Percentiles rank a stretch among this genome's conserved stretches.
phyloP scores from a whole-genome alignment of 2,113 vertebrate genomes.

The Trochalopteron elliotii region DNA sequence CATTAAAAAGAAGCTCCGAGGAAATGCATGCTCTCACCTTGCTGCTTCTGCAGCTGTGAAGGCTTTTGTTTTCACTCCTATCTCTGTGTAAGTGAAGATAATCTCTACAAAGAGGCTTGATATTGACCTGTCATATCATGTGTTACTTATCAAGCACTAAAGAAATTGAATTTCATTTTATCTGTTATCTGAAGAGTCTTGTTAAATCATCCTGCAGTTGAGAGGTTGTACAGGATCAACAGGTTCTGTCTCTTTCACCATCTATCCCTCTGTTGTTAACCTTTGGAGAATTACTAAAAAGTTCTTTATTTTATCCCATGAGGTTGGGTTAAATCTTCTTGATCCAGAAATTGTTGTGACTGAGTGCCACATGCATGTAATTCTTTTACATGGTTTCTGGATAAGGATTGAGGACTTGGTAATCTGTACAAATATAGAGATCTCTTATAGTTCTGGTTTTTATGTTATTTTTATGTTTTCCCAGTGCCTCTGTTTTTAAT shows the following conservation, averaged over 20 bases:
- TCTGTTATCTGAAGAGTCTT: constrained; percentile 45
- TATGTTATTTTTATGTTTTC: not conserved
- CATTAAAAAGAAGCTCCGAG: constrained; percentile 69
- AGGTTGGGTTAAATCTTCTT: constrained; percentile 45
- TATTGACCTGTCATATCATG: constrained; percentile 50
- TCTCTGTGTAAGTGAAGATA: constrained; percentile 61
- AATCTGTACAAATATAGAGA: not conserved
- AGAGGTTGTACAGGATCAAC: constrained; percentile 50
- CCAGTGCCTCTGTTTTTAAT: not conserved
- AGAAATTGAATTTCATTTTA: constrained; percentile 68
- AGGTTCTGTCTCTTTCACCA: constrained; percentile 30
- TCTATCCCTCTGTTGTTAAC: constrained; percentile 51
- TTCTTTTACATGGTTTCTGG: not conserved
- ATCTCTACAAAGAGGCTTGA: constrained; percentile 38
- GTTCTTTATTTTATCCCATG: constrained; percentile 27
- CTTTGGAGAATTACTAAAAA: constrained; percentile 36
- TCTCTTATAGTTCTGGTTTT: not conserved
- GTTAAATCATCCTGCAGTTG: constrained; percentile 69
- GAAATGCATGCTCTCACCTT: constrained; percentile 72
- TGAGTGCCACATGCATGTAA: not conserved
- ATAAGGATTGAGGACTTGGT: not conserved
- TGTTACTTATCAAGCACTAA: constrained; percentile 61
- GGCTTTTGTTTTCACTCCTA: constrained; percentile 65
- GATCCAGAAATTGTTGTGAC: constrained; percentile 1
- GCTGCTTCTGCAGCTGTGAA: constrained; percentile 48